phyloP scores from a whole-genome alignment of 1,140 invertebrate genomes.

The Dendroctonus valens region DNA sequence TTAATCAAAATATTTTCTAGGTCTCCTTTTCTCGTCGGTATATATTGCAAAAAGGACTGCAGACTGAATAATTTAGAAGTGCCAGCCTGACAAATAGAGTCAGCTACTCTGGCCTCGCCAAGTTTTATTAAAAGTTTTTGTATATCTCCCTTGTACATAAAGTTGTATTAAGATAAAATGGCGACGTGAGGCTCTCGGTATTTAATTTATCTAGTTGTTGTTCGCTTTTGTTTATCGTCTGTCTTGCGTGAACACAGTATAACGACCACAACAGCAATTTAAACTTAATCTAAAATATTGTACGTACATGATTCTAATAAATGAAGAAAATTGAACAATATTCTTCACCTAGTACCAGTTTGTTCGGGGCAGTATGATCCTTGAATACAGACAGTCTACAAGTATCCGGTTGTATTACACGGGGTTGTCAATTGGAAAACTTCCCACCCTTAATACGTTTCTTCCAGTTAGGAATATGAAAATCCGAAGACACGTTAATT shows the following conservation, averaged over 20 bases:
- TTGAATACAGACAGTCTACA: no score
- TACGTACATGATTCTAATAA: background rate
- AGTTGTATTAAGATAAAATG: conserved; percentile 26
- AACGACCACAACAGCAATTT: background rate
- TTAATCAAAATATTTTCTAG: conserved; percentile 8
- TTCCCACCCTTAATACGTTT: no score
- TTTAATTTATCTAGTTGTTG: conserved; percentile 10
- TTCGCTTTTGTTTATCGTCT: background rate
- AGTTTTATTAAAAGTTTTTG: conserved; percentile 28
- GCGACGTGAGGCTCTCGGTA: background rate
- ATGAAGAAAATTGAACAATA: background rate
- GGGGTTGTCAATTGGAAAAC: no score
- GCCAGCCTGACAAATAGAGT: conserved; percentile 23
- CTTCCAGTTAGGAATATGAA: no score
- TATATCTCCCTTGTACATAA: conserved; percentile 15
- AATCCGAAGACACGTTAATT: no score
- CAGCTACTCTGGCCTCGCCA: conserved; percentile 9
- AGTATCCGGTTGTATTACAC: no score
- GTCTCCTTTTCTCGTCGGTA: background rate
- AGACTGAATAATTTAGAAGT: conserved; percentile 22
- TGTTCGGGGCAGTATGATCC: no score
- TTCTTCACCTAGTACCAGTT: background rate
- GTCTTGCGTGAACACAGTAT: background rate
- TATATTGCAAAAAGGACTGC: conserved; percentile 12
- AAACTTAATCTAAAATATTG: background rate